Conservation (phyloP, 2,888 invertebrate species). For the Rhynchonema sp. region DNA sequence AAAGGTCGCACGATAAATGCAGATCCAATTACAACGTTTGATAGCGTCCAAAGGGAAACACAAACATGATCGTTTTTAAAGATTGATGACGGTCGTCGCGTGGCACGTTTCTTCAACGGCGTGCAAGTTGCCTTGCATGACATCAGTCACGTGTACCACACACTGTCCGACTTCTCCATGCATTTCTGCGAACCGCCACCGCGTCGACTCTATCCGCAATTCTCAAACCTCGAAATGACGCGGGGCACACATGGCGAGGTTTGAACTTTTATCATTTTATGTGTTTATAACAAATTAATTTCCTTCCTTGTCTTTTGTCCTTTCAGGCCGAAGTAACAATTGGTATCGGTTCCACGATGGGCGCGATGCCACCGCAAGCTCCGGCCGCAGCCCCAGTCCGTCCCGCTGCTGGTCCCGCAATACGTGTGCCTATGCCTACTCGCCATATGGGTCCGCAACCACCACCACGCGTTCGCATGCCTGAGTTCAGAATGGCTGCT, state of each 20-base stretch:
- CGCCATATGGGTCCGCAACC: too few relatives aligned
- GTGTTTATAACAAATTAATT: neutral
- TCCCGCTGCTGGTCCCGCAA: too few relatives aligned
- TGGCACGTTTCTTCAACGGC: constrained; percentile 45
- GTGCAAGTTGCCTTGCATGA: constrained; percentile 63
- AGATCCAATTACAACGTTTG: too few relatives aligned
- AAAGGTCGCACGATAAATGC: too few relatives aligned
- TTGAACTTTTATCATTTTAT: too few relatives aligned
- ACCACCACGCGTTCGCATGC: too few relatives aligned
- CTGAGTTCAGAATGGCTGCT: too few relatives aligned
- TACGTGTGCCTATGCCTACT: too few relatives aligned
- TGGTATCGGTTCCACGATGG: neutral
- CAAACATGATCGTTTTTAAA: too few relatives aligned
- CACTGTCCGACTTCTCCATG: constrained; percentile 62
- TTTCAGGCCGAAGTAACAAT: neutral
- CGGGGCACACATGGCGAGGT: constrained; percentile 5
- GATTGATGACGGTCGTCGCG: constrained; percentile 7
- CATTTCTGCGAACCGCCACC: constrained; percentile 49
- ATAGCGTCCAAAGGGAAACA: too few relatives aligned
- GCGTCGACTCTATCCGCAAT: constrained; percentile 37
- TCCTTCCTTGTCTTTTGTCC: neutral
- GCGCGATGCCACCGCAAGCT: too few relatives aligned
- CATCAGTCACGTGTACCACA: constrained; percentile 68
- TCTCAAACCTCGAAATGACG: constrained; percentile 11
- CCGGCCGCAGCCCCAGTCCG: too few relatives aligned